These are phyloP conservation scores for Nettapus auritus DNA, from an alignment of 2,113 vertebrate genomes.

Conservation along the genomic window DNA sequence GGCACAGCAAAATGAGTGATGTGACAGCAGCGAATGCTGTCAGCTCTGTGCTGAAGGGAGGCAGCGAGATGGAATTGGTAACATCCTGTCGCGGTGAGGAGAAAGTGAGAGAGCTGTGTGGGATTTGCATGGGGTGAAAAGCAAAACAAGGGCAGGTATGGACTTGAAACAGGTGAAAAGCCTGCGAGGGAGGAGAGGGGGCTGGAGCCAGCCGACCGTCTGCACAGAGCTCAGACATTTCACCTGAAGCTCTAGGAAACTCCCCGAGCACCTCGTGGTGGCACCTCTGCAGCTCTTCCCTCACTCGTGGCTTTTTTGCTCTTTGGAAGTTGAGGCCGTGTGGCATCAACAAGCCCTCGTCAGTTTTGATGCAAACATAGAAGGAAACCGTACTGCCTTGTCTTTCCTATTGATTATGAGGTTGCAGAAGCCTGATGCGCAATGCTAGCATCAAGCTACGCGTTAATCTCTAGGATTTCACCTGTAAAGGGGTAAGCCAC, in stretches of 20 bases:
- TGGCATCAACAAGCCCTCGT: neutral
- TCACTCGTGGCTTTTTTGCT: neutral
- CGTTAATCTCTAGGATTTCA: neutral
- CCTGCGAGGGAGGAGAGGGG: neutral
- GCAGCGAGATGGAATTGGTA: neutral
- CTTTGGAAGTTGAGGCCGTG: accelerated
- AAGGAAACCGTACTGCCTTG: neutral
- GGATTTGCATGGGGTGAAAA: neutral
- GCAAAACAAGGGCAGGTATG: neutral
- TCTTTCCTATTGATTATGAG: neutral
- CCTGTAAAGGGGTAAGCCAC: neutral
- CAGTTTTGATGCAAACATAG: accelerated
- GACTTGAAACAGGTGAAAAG: neutral
- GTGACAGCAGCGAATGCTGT: neutral
- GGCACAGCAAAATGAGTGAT: neutral
- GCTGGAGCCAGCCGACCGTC: neutral
- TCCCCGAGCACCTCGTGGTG: accelerated
- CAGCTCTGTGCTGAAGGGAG: accelerated
- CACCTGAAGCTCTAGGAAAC: neutral
- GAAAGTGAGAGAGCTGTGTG: neutral
- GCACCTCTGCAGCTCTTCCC: neutral
- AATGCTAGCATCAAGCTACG: accelerated
- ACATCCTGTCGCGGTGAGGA: neutral
- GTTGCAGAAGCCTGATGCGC: accelerated
- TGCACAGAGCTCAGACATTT: accelerated